Base-by-base conservation (phyloP, 2,888 invertebrate species). In the Habrosyne pyritoides region DNA sequence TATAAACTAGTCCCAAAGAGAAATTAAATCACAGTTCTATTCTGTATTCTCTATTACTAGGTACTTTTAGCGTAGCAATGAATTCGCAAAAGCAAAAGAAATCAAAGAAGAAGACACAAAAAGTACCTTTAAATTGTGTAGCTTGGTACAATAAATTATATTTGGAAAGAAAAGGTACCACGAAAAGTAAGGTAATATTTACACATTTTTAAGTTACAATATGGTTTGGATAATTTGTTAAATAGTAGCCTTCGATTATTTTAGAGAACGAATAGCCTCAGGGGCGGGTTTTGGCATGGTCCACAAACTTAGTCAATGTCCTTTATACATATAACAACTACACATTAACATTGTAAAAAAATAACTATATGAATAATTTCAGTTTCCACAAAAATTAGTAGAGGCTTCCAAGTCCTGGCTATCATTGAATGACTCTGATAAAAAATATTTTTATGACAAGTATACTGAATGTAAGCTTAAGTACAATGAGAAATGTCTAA, bases 341-440 rank as follows among this genome's bases (percentile, higher is more conserved):
- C n/a, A n/a, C n/a, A n/a, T n/a, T n/a, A n/a, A n/a, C n/a, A n/a
- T n/a, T n/a, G n/a, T n/a, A n/a, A n/a, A n/a, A n/a, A n/a, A n/a
- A n/a, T n/a, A n/a, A n/a, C n/a, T n/a, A n/a, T n/a, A n/a, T n/a
- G n/a, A n/a, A 33, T n/a, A 18, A 63, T 75, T 81, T 33, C 64
- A 85, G 85, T 64, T 70, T 61, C 63, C 63, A 22, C 63, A 54
- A 28, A 60, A 64, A 47, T 53, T 79, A 47, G 48, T 64, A 47
- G 83, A 84, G 71, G 89, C 87, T 59, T 77, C 75, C 8, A 80
- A 82, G 61, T 84, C 87, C 47, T 91, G 89, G 89, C 48, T 77
- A n/a, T 76, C 82, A 18, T 67, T 91, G 47, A 83, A 63, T 61
- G 62, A 80, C 42, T 53, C 57, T 42, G 86, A 89, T 64, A 87